Percentiles rank a stretch among this genome's conserved stretches.
Evolutionary conservation across 1,140 invertebrate species (phyloP).

Genomic region (Solenopsis invicta): DNA sequence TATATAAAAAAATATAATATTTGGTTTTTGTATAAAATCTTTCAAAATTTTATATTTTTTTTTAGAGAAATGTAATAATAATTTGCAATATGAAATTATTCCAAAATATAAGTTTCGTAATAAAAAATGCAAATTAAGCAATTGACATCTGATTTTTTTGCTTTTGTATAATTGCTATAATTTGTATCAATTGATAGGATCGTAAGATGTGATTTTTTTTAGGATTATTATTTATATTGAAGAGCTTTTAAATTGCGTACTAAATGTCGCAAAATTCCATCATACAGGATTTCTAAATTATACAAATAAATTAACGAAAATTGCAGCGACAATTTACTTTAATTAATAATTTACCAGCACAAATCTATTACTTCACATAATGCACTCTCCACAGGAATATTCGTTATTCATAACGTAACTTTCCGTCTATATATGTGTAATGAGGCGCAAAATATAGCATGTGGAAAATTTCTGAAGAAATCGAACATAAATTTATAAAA

Average conservation of each 20-base stretch:
- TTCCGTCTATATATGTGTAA: not conserved
- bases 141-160: not conserved
- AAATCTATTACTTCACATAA: slow-evolving; percentile 45
- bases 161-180: not conserved
- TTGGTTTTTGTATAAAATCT: too few relatives aligned
- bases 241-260: slow-evolving; percentile 19
- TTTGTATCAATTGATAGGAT: slow-evolving; percentile 6
- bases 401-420: slow-evolving; percentile 25
- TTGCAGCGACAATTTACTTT: slow-evolving; percentile 20
- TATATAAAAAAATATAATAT: too few relatives aligned
- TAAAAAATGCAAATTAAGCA: too few relatives aligned
- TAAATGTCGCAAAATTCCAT: not conserved
- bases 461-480: not conserved
- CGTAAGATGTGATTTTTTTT: slow-evolving; percentile 1
- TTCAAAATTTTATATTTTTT: too few relatives aligned
- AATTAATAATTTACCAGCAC: slow-evolving; percentile 39
- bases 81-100: not conserved
- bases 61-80: not conserved
- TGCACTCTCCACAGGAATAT: slow-evolving; percentile 9
- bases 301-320: slow-evolving; percentile 33
- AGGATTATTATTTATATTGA: slow-evolving; percentile 13
- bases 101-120: not conserved
- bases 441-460: not conserved
- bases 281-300: not conserved
- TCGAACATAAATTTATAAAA: not conserved